Conservation (phyloP, 1,140 invertebrate species). For the Sogatella furcifera region DNA sequence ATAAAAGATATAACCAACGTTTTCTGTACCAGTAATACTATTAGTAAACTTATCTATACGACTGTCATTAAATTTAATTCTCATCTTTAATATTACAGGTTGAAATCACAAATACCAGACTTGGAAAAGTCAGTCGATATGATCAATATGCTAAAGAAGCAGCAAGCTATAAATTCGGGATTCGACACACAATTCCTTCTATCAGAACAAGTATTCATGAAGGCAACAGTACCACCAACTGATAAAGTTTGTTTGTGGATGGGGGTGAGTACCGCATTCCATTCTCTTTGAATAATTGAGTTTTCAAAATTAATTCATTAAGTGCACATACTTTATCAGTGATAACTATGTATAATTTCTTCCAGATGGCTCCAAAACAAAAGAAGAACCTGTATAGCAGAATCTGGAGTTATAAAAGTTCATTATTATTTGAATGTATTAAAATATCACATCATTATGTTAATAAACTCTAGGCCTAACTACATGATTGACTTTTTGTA, state of each 20-base stretch:
- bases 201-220: constrained; percentile 91
- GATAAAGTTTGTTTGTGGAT: constrained; percentile 95
- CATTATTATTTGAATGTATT: too few species aligned
- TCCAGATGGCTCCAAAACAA: not conserved
- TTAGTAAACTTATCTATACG: too few species aligned
- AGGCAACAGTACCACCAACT: constrained; percentile 77
- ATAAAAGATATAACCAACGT: too few species aligned
- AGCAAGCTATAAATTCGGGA: constrained; percentile 54
- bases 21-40: too few species aligned
- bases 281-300: not conserved
- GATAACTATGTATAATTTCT: too few species aligned
- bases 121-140: constrained; percentile 84
- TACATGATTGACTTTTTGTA: too few species aligned
- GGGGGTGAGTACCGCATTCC: constrained; percentile 45
- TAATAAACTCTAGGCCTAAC: too few species aligned
- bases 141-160: constrained; percentile 75
- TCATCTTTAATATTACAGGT: constrained; percentile 30
- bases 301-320: too few species aligned
- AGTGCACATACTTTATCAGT: too few species aligned
- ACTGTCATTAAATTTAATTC: too few species aligned
- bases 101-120: constrained; percentile 87
- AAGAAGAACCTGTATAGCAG: not conserved
- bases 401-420: too few species aligned
- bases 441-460: too few species aligned
- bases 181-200: constrained; percentile 86